Percentiles rank a stretch among this genome's conserved stretches.
phyloP scores from a whole-genome alignment of 2,797 vertebrate genomes.

The Chelonia mydas region DNA sequence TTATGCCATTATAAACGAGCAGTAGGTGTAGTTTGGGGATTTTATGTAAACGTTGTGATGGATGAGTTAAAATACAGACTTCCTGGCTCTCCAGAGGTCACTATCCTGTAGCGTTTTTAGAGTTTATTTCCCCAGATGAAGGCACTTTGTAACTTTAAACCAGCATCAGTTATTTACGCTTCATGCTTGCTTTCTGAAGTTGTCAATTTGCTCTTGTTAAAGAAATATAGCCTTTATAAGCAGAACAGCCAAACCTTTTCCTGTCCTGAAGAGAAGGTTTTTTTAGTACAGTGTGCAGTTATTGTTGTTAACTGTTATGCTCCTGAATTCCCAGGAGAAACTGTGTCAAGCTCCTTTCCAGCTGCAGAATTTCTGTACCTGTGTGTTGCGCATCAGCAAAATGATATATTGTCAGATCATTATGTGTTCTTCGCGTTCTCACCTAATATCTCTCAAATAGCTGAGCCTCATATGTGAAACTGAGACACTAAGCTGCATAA shows the following conservation, averaged over 20 bases:
- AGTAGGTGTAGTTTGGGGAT: background rate
- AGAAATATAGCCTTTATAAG: background rate
- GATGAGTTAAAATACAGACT: background rate
- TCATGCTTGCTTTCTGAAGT: background rate
- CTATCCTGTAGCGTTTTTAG: background rate
- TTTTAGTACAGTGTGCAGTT: background rate
- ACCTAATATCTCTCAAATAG: background rate
- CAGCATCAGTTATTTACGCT: background rate
- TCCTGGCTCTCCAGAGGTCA: background rate
- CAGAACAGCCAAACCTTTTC: background rate
- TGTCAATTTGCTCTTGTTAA: background rate
- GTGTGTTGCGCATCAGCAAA: rapidly evolving
- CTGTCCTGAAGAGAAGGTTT: background rate
- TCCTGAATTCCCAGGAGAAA: conserved; percentile 7
- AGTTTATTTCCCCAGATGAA: background rate
- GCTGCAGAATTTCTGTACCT: background rate
- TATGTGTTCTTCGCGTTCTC: background rate
- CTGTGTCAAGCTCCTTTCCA: background rate
- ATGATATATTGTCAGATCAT: background rate
- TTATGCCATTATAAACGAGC: background rate
- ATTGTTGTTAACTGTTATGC: background rate
- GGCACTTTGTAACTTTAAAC: background rate
- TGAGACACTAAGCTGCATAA: background rate
- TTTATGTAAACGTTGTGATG: background rate
- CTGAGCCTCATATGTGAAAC: background rate